Evolutionary conservation across 2,797 vertebrate species (phyloP).

Genomic region (Rhodeus uyekii): DNA sequence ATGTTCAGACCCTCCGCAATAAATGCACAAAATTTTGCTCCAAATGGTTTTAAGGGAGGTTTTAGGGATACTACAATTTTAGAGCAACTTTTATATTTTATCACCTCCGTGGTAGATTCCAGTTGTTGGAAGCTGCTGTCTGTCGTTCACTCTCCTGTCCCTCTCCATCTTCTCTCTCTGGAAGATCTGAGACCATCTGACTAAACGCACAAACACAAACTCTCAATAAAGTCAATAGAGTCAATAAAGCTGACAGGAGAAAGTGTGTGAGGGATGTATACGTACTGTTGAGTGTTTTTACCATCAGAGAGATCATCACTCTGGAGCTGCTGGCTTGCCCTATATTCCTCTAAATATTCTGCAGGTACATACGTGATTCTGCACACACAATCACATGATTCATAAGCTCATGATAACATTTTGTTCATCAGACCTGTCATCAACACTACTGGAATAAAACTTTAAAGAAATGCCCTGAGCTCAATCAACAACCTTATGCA

Average conservation of each 20-base stretch:
- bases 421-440: constrained; percentile 53
- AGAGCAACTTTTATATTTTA: not conserved
- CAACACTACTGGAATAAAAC: constrained; percentile 39
- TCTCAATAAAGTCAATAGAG: too few relatives aligned
- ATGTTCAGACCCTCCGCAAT: not conserved
- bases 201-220: constrained; percentile 57
- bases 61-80: not conserved
- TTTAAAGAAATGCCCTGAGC: not conserved
- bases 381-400: constrained; percentile 41
- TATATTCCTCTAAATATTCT: constrained; percentile 92
- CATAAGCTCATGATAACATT: not conserved
- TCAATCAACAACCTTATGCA: not conserved
- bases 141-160: constrained; percentile 94
- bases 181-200: constrained; percentile 85
- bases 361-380: constrained; percentile 94
- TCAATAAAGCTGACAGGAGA: not conserved
- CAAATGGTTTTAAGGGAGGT: not conserved
- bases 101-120: constrained; percentile 93
- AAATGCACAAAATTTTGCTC: not conserved
- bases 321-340: constrained; percentile 72
- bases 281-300: constrained; percentile 2
- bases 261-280: not conserved
- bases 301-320: constrained; percentile 66
- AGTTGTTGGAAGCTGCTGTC: constrained; percentile 83
- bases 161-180: constrained; percentile 97